Evolutionary conservation across 2,888 invertebrate genomes (phyloP), one percentile per base, ranked within the genome.

Genomic region (Marasmarcha lunaedactyla): DNA sequence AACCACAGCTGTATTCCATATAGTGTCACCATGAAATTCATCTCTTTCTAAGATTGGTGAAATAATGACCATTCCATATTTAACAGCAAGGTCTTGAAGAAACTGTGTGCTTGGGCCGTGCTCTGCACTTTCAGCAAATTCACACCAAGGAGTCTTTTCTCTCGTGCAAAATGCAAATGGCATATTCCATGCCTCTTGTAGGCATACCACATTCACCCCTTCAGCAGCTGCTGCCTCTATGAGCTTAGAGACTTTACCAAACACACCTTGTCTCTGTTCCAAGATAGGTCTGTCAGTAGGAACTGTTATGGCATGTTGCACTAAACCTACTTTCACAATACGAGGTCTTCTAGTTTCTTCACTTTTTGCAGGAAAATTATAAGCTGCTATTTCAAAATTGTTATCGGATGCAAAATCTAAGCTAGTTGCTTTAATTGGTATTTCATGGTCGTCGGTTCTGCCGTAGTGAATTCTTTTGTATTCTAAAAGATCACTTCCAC

Each of bases 131-230:
- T 99, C 98, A 0, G 98, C 97, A 77, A 98, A 97, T 74, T 99
- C 95, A 62, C 94, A 94, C 98, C 98, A 99, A 0, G 98, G 98
- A 45, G 90, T 87, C 60, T 96, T 97, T 72, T 97, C 97, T 42
- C 98, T 87, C 0, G 99, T 99, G 66, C 98, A 98, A 78, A 99
- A 98, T 0, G 93, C 96, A 83, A 99, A 99, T 1, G 99, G 99
- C 98, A 98, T 98, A 35, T 90, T 90, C 98, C 98, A 99, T 1
- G 97, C 94, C 81, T 99, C 99, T 77, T 99, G 98, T 44, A 98
- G 87, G 61, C 98, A 97, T 38, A 98, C 62, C 14, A 99, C 83
- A 65, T 99, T 98, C 26, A 95, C 96, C 1, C 89, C 89, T 54
- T 89, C 90, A 15, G 67, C 62, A 0, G 90, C 92, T 1, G 98